These are phyloP conservation scores for Collichthys lucidus DNA, from an alignment of 2,113 vertebrate species.

Conservation along the genomic window DNA sequence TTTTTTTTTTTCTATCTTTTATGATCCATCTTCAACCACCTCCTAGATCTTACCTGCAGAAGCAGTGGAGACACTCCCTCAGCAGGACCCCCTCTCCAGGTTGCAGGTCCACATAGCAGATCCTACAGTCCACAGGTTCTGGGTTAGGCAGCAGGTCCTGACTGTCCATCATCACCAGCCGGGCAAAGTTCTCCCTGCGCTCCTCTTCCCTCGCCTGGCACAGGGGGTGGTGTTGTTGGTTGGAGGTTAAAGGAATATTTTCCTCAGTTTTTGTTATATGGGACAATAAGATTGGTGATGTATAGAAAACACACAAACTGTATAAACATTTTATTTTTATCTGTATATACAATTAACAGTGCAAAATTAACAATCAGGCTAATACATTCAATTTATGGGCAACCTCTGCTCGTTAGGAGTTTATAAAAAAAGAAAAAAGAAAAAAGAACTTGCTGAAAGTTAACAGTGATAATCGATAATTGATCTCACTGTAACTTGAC, in stretches of 20 bases:
- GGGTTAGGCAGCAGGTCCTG: conserved; percentile 87
- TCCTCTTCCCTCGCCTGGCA: conserved; percentile 85
- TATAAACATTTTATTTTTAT: conserved; percentile 64
- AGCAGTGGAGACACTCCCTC: conserved; percentile 90
- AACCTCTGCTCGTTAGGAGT: neutral
- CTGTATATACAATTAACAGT: conserved; percentile 52
- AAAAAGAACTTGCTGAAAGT: conserved; percentile 23
- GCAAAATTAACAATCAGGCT: conserved; percentile 46
- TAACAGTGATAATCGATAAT: conserved; percentile 21
- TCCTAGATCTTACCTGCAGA: conserved; percentile 82
- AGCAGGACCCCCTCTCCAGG: conserved; percentile 87
- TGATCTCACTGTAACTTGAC: neutral
- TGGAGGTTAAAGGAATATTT: conserved; percentile 14
- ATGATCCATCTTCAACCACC: neutral
- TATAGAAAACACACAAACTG: conserved; percentile 23
- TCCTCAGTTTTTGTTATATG: neutral
- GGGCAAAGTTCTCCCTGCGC: conserved; percentile 85
- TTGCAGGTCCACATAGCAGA: conserved; percentile 85
- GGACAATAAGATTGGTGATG: neutral
- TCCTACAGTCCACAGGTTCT: conserved; percentile 86
- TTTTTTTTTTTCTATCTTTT: neutral
- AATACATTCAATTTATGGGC: conserved; percentile 63
- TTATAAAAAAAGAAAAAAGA: conserved; percentile 33
- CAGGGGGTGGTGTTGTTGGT: conserved; percentile 33
- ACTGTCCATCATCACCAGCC: conserved; percentile 84